These are phyloP conservation scores for Gymnobelideus leadbeateri DNA, from an alignment of 2,113 vertebrate genomes.

Conservation along the genomic window DNA sequence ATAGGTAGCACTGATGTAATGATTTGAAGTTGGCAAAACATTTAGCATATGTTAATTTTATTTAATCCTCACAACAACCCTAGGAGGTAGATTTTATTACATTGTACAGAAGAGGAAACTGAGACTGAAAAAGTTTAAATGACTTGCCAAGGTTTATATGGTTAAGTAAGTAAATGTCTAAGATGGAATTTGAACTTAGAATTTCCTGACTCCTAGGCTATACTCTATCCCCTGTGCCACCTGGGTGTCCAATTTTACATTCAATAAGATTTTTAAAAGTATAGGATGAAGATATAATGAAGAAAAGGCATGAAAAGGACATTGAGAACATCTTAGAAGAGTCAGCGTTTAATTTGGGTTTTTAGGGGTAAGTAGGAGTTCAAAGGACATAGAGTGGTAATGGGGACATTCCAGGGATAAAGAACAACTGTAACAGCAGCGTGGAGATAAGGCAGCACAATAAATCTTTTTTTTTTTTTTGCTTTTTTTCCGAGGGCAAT, in stretches of 20 bases:
- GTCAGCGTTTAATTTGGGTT: not conserved
- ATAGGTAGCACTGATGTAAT: not conserved
- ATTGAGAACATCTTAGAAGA: not conserved
- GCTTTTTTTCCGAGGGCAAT: no score
- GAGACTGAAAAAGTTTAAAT: not conserved
- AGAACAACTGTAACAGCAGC: not conserved
- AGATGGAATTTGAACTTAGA: not conserved
- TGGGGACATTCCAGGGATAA: not conserved
- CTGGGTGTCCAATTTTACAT: not conserved
- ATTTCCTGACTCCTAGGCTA: not conserved
- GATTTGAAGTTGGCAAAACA: not conserved
- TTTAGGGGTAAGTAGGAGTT: not conserved
- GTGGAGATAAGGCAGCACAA: not conserved
- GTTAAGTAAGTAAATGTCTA: not conserved
- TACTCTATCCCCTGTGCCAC: not conserved
- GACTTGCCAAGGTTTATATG: not conserved
- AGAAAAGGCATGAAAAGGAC: not conserved
- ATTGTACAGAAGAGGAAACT: not conserved
- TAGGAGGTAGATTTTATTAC: not conserved
- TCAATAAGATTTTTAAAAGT: not conserved
- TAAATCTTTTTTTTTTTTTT: no score
- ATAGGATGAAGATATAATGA: not conserved
- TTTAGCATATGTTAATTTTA: not conserved
- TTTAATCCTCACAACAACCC: not conserved
- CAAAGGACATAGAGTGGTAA: not conserved